Evolutionary conservation across 2,113 vertebrate species (phyloP).

Genomic region (Osmerus eperlanus): DNA sequence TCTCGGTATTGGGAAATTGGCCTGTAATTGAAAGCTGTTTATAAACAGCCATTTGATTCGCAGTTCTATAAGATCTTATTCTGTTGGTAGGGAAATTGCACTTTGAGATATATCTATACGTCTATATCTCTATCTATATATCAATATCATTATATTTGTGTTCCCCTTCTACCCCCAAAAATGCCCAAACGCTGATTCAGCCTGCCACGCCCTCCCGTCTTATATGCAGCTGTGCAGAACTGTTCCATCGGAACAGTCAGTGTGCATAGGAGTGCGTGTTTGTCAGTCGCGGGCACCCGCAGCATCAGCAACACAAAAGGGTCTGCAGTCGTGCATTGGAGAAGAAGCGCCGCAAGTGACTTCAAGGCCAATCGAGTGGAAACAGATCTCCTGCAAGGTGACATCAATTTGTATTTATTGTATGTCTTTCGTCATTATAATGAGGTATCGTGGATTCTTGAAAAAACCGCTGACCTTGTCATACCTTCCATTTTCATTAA

Average conservation of each 20-base stretch:
- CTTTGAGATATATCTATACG: too few relatives aligned
- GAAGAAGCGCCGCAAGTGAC: slow-evolving; percentile 13
- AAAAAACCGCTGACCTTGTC: slow-evolving; percentile 62
- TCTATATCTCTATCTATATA: too few relatives aligned
- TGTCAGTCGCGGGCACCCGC: slow-evolving; percentile 63
- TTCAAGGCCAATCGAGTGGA: slow-evolving; percentile 20
- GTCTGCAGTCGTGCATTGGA: slow-evolving; percentile 34
- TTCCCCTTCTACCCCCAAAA: too few relatives aligned
- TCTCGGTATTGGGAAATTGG: too few relatives aligned
- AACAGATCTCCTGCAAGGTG: slow-evolving; percentile 33
- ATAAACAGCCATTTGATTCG: too few relatives aligned
- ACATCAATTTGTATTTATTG: slow-evolving; percentile 6
- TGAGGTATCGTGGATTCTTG: neutral
- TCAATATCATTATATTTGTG: too few relatives aligned
- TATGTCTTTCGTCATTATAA: slow-evolving; percentile 2
- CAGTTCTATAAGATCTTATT: too few relatives aligned
- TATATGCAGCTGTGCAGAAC: slow-evolving; percentile 67
- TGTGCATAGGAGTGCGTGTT: slow-evolving; percentile 34
- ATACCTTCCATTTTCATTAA: slow-evolving; percentile 50
- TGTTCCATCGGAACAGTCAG: slow-evolving; percentile 19
- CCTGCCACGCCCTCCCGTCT: slow-evolving; percentile 65
- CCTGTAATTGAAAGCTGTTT: too few relatives aligned
- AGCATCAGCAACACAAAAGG: slow-evolving; percentile 78
- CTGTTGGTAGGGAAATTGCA: too few relatives aligned
- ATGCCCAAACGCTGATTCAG: neutral